Conservation (phyloP, 2,888 invertebrate species). For the Troglohyphantes excavatus region DNA sequence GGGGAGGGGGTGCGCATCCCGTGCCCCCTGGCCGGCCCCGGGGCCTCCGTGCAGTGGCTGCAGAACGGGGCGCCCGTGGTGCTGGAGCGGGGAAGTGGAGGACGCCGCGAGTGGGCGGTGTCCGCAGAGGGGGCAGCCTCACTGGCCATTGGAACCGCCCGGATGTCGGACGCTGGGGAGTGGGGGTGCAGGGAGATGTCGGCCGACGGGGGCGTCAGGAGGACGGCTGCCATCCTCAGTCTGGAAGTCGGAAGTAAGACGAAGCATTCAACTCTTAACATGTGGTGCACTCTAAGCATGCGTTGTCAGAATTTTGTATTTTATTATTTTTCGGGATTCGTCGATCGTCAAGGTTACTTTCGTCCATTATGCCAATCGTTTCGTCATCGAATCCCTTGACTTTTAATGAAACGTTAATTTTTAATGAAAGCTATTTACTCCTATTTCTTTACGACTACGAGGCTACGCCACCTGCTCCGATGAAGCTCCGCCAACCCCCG, state of each 20-base stretch:
- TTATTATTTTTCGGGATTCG: no score
- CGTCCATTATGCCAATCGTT: no score
- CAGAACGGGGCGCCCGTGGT: slow-evolving; percentile 79
- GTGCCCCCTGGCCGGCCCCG: slow-evolving; percentile 79
- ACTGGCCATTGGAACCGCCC: slow-evolving; percentile 79
- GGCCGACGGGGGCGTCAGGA: slow-evolving; percentile 79
- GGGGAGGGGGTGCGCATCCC: slow-evolving; percentile 79
- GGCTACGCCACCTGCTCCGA: no score
- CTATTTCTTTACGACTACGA: no score
- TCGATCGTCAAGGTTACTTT: no score
- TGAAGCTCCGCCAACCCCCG: no score
- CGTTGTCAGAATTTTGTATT: no score
- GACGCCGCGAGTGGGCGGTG: slow-evolving; percentile 80
- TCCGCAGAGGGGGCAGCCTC: slow-evolving; percentile 79
- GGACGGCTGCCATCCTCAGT: slow-evolving; percentile 79
- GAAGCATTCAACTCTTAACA: no score
- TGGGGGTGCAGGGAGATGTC: slow-evolving; percentile 81
- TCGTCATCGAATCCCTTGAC: no score
- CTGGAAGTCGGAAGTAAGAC: slow-evolving; percentile 80
- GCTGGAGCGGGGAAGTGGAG: slow-evolving; percentile 77
- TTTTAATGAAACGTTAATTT: no score
- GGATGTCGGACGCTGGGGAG: slow-evolving; percentile 80
- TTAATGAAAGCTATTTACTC: no score
- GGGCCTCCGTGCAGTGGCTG: slow-evolving; percentile 80
- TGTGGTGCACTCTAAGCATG: no score